phyloP scores from a whole-genome alignment of 2,888 invertebrate genomes.

The Hyalella azteca region DNA sequence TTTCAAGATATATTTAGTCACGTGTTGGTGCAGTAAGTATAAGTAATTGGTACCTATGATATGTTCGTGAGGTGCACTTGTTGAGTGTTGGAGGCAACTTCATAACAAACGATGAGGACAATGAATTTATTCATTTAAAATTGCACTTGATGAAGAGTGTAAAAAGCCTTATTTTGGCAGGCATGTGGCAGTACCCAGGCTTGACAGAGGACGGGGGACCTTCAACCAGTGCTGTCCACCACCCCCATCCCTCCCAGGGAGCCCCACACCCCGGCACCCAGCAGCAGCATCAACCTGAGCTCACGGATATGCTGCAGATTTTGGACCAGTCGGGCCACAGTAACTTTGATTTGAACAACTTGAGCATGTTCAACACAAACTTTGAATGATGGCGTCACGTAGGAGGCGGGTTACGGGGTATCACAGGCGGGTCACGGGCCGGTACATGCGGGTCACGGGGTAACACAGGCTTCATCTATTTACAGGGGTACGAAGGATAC shows the following conservation, averaged over 20 bases:
- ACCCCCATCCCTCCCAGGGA: slow-evolving; percentile 53
- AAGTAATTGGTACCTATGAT: too few species aligned
- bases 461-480: not conserved
- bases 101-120: too few species aligned
- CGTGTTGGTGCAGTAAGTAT: too few species aligned
- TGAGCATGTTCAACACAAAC: slow-evolving; percentile 76
- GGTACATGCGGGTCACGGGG: not conserved
- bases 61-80: too few species aligned
- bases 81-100: too few species aligned
- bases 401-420: not conserved
- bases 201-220: slow-evolving; percentile 60
- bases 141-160: too few species aligned
- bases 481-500: slow-evolving; percentile 4
- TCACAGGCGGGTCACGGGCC: not conserved
- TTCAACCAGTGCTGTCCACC: slow-evolving; percentile 59
- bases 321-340: slow-evolving; percentile 78
- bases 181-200: slow-evolving; percentile 74
- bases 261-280: slow-evolving; percentile 39
- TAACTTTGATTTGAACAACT: slow-evolving; percentile 89
- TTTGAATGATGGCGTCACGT: slow-evolving; percentile 27
- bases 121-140: too few species aligned
- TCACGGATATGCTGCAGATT: slow-evolving; percentile 93
- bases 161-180: slow-evolving; percentile 64
- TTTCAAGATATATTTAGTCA: too few species aligned
- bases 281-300: slow-evolving; percentile 70